Base-by-base conservation (phyloP, 1,140 invertebrate genomes). In the Sycophaga agraensis region DNA sequence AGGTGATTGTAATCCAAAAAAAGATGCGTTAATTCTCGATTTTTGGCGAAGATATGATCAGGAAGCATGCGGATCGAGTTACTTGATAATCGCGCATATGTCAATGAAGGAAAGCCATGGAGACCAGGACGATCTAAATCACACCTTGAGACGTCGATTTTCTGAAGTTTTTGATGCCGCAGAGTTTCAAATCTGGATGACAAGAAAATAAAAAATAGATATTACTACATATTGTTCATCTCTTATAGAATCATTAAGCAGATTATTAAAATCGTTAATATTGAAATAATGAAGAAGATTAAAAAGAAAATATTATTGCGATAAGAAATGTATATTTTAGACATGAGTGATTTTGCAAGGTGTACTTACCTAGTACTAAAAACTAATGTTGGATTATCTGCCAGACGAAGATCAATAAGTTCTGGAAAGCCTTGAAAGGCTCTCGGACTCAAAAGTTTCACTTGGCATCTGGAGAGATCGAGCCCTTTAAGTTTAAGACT, bases 1-100 rank as follows among this genome's bases (percentile, higher is more conserved):
- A 90, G 79, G 16, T 82, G 81, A 72, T 90, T 90, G 39, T 78
- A 78, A 1, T 87, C 86, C 14, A 90, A 66, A 68, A 86, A 85
- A 1, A 90, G 66, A 48, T 82, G 70, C 67, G 84, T 82, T 14
- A 90, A 71, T 65, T 83, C 75, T 4, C 77, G 75, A 70, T 87
- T 88, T 66, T 85, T 86, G 0, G 67, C 67, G 70, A 90, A 90
- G 61, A 83, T 85, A 17, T 78, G 74, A 59, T 78, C 77, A 24
- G 77, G 78, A 4, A 90, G 69, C 1, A 75, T 70, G 54, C 82
- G 74, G 31, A 90, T 82, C 59, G 82, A 76, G 59, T 90, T 90
- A 2, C 83, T 82, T 12, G 84, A 83, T 19, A 90, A 69, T 37
- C 84, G 76, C 11, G 83, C 81, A 50, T 80, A 80, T 19, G 76